A percentile compares a stretch with the other conserved stretches of the same genome.
Evolutionary conservation across 2,888 invertebrate species (phyloP).

Genomic region (Mamestra brassicae): DNA sequence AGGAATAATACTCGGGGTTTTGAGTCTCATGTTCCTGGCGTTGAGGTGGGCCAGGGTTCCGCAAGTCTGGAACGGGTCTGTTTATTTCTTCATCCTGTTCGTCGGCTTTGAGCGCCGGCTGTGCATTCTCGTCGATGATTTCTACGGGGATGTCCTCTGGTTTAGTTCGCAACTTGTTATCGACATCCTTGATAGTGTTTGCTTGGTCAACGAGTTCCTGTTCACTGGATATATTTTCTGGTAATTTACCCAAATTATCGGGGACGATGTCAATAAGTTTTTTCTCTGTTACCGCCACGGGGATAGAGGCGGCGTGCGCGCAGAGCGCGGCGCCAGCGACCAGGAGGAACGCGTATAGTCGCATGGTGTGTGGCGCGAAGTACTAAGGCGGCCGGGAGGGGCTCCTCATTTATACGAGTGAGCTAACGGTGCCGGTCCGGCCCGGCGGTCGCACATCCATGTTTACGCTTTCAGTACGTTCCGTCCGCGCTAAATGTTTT

Average conservation of each 20-base stretch:
- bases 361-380: constrained; percentile 80
- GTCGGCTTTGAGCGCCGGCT: constrained; percentile 67
- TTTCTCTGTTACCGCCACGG: constrained; percentile 66
- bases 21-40: constrained; percentile 86
- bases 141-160: constrained; percentile 80
- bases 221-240: constrained; percentile 72
- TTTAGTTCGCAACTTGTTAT: constrained; percentile 76
- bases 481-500: constrained; percentile 80
- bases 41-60: constrained; percentile 84
- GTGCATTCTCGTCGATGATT: constrained; percentile 76
- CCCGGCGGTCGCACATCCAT: constrained; percentile 66
- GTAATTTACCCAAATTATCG: constrained; percentile 67
- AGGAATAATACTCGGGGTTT: constrained; percentile 78
- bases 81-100: constrained; percentile 74
- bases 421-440: constrained; percentile 83
- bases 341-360: constrained; percentile 79
- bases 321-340: constrained; percentile 77
- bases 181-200: constrained; percentile 74
- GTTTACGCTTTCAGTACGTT: constrained; percentile 77
- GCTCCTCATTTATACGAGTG: constrained; percentile 81
- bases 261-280: constrained; percentile 62
- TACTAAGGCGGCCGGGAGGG: constrained; percentile 76
- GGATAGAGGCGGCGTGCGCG: constrained; percentile 81
- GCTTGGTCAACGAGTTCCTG: constrained; percentile 74
- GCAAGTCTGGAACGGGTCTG: constrained; percentile 78